Evolutionary conservation across 2,888 invertebrate genomes (phyloP).

Genomic region (Sisyra nigra): DNA sequence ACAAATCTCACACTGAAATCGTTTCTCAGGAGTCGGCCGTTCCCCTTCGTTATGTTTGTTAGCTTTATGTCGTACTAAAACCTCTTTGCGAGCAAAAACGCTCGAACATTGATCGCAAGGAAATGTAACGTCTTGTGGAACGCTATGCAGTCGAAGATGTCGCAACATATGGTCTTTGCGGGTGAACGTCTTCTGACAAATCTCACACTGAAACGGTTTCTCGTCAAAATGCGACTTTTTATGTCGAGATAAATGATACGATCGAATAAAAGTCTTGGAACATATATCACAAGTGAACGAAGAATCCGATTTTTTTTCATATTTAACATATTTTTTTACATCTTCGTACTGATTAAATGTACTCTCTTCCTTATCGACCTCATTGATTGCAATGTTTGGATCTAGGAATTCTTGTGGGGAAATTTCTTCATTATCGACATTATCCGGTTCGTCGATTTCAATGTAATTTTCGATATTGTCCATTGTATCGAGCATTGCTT

Average conservation of each 20-base stretch:
- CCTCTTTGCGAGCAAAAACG: conserved; percentile 31
- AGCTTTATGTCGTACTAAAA: conserved; percentile 30
- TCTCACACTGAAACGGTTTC: conserved; percentile 25
- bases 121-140: conserved; percentile 20
- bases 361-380: not conserved
- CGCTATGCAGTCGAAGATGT: conserved; percentile 23
- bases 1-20: conserved; percentile 25
- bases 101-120: conserved; percentile 31
- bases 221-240: conserved; percentile 24
- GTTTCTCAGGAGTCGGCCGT: conserved; percentile 20
- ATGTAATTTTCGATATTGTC: conserved; percentile 8
- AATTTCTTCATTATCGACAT: not conserved
- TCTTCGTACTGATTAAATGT: not conserved
- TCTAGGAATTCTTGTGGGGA: conserved; percentile 3
- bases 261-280: conserved; percentile 28
- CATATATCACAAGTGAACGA: conserved; percentile 19
- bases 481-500: conserved; percentile 7
- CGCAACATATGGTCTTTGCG: conserved; percentile 23
- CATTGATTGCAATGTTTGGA: conserved; percentile 4
- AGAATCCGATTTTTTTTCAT: not conserved
- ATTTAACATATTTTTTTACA: not conserved
- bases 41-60: conserved; percentile 23
- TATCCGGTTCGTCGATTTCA: conserved; percentile 4
- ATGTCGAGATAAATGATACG: conserved; percentile 31
- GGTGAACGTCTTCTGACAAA: conserved; percentile 27